Conservation (phyloP, 2,113 vertebrate species). For the Platysternon megacephalum region DNA sequence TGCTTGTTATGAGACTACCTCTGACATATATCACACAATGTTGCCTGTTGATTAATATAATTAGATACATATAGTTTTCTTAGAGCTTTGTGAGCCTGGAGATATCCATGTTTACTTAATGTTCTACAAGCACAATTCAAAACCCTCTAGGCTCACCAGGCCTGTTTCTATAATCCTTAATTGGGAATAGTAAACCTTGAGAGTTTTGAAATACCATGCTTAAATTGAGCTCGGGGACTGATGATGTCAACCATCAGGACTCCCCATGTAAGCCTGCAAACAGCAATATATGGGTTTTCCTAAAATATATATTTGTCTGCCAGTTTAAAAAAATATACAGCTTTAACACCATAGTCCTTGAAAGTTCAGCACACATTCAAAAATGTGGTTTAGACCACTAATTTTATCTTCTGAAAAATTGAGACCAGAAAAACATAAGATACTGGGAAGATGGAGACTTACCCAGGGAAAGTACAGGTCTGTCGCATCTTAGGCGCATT, state of each 20-base stretch:
- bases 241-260: conserved; percentile 37
- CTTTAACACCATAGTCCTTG: not conserved
- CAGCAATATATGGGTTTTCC: not conserved
- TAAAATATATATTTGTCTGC: not conserved
- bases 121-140: conserved; percentile 76
- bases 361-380: not conserved
- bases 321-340: not conserved
- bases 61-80: conserved; percentile 74
- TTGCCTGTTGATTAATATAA: conserved; percentile 78
- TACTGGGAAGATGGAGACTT: not conserved
- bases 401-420: not conserved
- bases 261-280: not conserved
- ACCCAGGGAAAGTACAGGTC: not conserved
- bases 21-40: conserved; percentile 62
- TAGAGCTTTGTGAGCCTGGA: conserved; percentile 77
- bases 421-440: not conserved
- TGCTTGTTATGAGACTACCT: conserved; percentile 48
- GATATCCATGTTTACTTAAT: conserved; percentile 76
- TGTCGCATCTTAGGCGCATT: too few relatives aligned
- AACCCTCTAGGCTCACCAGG: conserved; percentile 73
- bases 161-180: conserved; percentile 78
- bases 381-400: not conserved
- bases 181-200: conserved; percentile 74
- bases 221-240: conserved; percentile 62
- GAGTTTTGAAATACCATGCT: conserved; percentile 73